Evolutionary conservation across 2,888 invertebrate species (phyloP), one percentile per base, ranked within the genome.

Genomic region (Dynastes grantii): DNA sequence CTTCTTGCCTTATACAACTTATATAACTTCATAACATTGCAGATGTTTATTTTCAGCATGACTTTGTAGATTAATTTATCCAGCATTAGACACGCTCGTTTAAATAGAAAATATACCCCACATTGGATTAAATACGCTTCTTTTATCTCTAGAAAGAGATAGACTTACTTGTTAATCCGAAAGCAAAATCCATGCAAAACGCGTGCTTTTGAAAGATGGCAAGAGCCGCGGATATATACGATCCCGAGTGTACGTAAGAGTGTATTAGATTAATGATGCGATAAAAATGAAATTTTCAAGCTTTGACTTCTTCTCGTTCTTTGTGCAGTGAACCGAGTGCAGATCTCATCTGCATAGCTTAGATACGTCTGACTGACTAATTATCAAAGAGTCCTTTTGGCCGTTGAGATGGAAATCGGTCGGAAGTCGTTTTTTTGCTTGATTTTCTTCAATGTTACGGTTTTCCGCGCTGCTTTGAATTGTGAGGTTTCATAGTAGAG

Each of bases 241-340:
- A 22, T 22, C 2, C n/a, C 29, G 40, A 37, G 22, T 53, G n/a
- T n/a, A n/a, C 27, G 53, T 32, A 11, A n/a, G 9, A 13, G 16
- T 16, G 8, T 45, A 16, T 58, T 11, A 58, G 37, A 11, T 58
- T 37, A 58, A 16, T 37, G 73, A 58, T 11, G 55, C 40, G 61
- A 40, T 51, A 73, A 73, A 73, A 73, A 73, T 73, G 58, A 9
- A 58, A 73, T 40, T 73, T 58, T 40, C 11, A 58, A 73, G 58
- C 51, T 40, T 73, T 73, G 73, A 73, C 58, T 58, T 68, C 53
- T 68, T 45, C 68, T 1, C 68, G 51, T 27, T 22, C 51, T 22
- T 27, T 29, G 27, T 27, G 16, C 22, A 51, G 29, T 27, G 29
- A 51, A 68, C 68, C 51, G 51, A 40, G 63, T 63, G 11, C 13